phyloP scores from a whole-genome alignment of 2,113 vertebrate genomes.

The Argyrosomus japonicus region DNA sequence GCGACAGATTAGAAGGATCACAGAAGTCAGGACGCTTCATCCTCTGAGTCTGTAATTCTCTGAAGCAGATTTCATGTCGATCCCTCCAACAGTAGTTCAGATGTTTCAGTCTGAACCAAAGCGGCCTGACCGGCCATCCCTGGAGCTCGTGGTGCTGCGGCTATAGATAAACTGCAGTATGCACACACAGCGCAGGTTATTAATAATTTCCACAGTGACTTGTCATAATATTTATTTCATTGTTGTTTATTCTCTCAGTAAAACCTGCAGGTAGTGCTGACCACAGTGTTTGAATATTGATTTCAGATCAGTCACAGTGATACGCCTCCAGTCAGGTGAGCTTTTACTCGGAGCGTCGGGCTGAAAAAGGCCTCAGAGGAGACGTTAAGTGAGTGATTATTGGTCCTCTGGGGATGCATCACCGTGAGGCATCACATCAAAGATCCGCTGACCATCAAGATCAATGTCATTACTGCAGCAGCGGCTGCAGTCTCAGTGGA shows the following conservation, averaged over 20 bases:
- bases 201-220: background rate
- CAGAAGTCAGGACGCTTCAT: too few species aligned
- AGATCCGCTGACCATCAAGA: background rate
- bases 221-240: background rate
- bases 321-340: background rate
- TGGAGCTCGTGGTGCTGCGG: too few species aligned
- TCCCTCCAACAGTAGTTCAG: too few species aligned
- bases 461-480: constrained; percentile 1
- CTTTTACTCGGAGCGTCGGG: background rate
- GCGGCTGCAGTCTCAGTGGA: background rate
- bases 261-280: background rate
- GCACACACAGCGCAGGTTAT: too few species aligned
- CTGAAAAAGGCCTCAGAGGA: background rate
- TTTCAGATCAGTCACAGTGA: constrained; percentile 1
- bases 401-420: background rate
- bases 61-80: too few species aligned
- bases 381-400: background rate
- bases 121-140: too few species aligned
- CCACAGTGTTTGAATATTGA: constrained; percentile 7
- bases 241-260: background rate
- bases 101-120: too few species aligned
- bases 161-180: too few species aligned
- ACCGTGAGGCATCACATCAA: background rate
- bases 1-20: too few species aligned
- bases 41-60: too few species aligned